Percentiles rank a stretch among this genome's conserved stretches.
phyloP scores from a whole-genome alignment of 2,888 invertebrate genomes.

The Xanthia togata region DNA sequence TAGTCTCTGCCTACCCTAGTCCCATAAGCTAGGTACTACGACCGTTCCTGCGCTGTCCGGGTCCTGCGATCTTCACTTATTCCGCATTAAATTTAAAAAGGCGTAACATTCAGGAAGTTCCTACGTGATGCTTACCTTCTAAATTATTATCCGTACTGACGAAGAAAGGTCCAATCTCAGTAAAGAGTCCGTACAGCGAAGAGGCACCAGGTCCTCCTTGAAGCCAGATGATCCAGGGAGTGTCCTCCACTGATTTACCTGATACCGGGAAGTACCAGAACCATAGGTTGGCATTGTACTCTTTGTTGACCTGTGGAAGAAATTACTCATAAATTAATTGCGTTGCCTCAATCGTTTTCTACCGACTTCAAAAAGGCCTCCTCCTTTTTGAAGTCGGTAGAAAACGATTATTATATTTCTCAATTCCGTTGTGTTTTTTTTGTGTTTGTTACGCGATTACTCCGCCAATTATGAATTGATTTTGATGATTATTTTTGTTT shows the following conservation, averaged over 20 bases:
- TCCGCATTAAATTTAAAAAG: neutral
- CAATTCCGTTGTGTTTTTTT: no score
- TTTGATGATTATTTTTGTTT: no score
- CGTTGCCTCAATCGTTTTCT: neutral
- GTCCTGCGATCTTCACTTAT: neutral
- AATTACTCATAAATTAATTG: neutral
- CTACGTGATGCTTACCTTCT: slow-evolving; percentile 74
- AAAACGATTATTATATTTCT: no score
- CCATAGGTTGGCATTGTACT: slow-evolving; percentile 94
- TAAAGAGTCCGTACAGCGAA: slow-evolving; percentile 90
- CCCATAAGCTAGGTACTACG: neutral
- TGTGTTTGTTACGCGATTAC: no score
- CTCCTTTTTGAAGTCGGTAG: no score
- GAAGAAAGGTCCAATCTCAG: slow-evolving; percentile 92
- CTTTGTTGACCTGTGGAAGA: slow-evolving; percentile 92
- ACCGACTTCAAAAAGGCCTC: no score
- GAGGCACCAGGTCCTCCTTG: slow-evolving; percentile 91
- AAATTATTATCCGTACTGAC: slow-evolving; percentile 83
- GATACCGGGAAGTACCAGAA: slow-evolving; percentile 96
- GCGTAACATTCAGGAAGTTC: neutral
- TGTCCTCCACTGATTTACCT: slow-evolving; percentile 84
- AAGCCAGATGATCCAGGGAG: slow-evolving; percentile 91
- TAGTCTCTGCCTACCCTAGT: neutral
- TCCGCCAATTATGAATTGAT: no score
- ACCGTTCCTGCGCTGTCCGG: neutral